Conservation (phyloP, 2,888 invertebrate species). For the Epistrophella euchroma region DNA sequence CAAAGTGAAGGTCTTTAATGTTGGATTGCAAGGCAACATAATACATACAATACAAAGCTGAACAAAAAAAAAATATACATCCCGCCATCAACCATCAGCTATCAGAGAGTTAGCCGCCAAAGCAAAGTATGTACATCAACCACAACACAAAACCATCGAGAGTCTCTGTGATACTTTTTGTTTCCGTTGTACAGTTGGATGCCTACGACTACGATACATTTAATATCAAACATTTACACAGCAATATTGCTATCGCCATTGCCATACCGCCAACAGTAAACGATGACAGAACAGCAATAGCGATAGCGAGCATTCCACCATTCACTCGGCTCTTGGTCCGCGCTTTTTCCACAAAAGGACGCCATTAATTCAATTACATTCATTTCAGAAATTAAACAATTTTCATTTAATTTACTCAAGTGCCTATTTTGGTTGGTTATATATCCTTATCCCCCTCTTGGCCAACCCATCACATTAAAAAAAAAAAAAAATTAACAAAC, state of each 20-base stretch:
- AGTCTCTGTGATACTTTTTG: conserved; percentile 49
- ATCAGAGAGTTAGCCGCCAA: background rate
- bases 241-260: background rate
- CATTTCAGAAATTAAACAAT: conserved; percentile 75
- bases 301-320: background rate
- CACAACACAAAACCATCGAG: conserved; percentile 43
- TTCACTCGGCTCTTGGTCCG: background rate
- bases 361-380: conserved; percentile 75
- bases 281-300: conserved; percentile 20
- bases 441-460: conserved; percentile 6
- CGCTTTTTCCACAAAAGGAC: conserved; percentile 14
- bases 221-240: conserved; percentile 23
- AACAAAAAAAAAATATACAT: background rate
- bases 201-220: conserved; percentile 31
- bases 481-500: background rate
- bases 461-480: background rate
- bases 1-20: conserved; percentile 54
- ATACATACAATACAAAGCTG: background rate
- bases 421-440: conserved; percentile 67
- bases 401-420: conserved; percentile 76
- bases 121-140: background rate
- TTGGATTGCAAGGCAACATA: conserved; percentile 26
- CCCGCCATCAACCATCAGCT: conserved; percentile 25
- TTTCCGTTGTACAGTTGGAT: conserved; percentile 56
- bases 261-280: background rate